phyloP scores from a whole-genome alignment of 2,113 vertebrate genomes.

The Callionymus lyra region DNA sequence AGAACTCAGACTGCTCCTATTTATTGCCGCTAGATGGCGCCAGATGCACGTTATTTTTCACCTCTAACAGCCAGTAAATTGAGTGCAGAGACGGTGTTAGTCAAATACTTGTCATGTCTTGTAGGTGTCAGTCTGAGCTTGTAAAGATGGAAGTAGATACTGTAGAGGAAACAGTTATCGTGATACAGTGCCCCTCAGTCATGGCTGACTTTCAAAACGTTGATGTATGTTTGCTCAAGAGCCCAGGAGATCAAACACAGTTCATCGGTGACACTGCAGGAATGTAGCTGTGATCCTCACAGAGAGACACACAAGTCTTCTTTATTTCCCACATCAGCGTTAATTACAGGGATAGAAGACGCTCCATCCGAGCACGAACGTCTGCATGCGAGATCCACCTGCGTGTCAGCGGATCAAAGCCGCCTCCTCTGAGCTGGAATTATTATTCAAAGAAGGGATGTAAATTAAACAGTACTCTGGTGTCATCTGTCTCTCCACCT shows the following conservation, averaged over 20 bases:
- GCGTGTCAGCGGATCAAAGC: constrained; percentile 58
- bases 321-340: constrained; percentile 30
- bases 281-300: constrained; percentile 32
- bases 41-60: background rate
- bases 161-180: constrained; percentile 1
- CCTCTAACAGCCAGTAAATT: too few relatives aligned
- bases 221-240: constrained; percentile 23
- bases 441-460: constrained; percentile 53
- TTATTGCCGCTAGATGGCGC: constrained; percentile 43
- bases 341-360: constrained; percentile 59
- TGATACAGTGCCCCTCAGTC: too few relatives aligned
- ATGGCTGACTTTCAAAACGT: background rate
- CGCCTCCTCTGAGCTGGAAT: constrained; percentile 37
- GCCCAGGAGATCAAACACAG: constrained; percentile 28
- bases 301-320: constrained; percentile 12
- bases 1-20: too few relatives aligned
- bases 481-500: constrained; percentile 38
- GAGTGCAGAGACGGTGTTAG: too few relatives aligned
- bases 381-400: constrained; percentile 50
- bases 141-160: background rate
- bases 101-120: background rate
- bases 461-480: constrained; percentile 49
- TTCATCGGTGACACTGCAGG: constrained; percentile 13
- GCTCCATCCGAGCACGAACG: constrained; percentile 30
- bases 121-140: constrained; percentile 5